These are phyloP conservation scores for Pelvicachromis taeniatus DNA, from an alignment of 2,113 vertebrate species.

Conservation along the genomic window DNA sequence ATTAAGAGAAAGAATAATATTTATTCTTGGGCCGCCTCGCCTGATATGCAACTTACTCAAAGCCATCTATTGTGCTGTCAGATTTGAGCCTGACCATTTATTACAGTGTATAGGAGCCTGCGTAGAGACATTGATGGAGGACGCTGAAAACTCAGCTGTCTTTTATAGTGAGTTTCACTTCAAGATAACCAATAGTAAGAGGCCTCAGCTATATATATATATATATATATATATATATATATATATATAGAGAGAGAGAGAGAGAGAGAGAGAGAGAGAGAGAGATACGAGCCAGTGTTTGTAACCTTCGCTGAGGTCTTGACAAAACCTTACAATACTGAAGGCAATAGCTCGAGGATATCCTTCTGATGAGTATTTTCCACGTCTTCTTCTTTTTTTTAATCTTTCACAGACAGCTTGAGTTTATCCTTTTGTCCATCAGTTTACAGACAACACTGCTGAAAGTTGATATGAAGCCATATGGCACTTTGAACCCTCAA, in stretches of 20 bases:
- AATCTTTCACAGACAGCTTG: not conserved
- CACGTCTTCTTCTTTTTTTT: not conserved
- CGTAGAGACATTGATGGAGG: slow-evolving; percentile 31
- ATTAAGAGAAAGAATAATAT: slow-evolving; percentile 27
- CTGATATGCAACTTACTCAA: slow-evolving; percentile 4
- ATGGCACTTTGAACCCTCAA: slow-evolving; percentile 25
- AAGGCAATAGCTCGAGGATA: not conserved
- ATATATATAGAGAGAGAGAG: not conserved
- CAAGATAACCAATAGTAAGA: not conserved
- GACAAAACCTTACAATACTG: not conserved
- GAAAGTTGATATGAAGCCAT: slow-evolving; percentile 49
- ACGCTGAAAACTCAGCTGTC: not conserved
- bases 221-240: rapidly evolving
- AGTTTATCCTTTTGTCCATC: slow-evolving; percentile 31
- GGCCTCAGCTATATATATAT: not conserved
- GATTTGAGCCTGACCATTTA: slow-evolving; percentile 11
- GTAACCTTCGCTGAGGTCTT: not conserved
- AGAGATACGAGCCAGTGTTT: not conserved
- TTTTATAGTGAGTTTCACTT: not conserved
- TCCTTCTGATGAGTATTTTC: not conserved
- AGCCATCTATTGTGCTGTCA: slow-evolving; percentile 26
- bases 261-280: too few relatives aligned
- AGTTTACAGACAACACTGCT: slow-evolving; percentile 13
- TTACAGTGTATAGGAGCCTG: not conserved
- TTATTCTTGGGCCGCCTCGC: not conserved